Evolutionary conservation across 2,797 vertebrate species (phyloP).

Genomic region (Acrocephalus scirpaceus): DNA sequence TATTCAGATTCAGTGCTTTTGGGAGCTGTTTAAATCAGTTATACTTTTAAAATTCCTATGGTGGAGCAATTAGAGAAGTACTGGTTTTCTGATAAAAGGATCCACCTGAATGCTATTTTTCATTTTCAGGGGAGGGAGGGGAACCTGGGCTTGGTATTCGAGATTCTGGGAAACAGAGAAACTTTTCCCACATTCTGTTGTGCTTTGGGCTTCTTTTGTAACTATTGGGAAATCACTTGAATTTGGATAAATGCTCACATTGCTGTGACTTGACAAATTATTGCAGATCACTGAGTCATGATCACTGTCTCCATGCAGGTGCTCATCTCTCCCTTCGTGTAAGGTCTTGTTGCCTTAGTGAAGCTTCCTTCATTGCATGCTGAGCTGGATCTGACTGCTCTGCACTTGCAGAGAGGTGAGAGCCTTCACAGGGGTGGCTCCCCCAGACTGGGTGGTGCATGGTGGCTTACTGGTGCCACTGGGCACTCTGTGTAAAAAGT

Average conservation of each 20-base stretch:
- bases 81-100: not conserved
- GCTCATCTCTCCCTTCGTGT: not conserved
- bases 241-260: not conserved
- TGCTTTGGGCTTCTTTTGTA: not conserved
- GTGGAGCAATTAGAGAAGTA: not conserved
- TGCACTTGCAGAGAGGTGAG: not conserved
- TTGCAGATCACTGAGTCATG: not conserved
- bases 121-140: not conserved
- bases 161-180: not conserved
- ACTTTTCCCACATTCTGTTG: not conserved
- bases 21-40: not conserved
- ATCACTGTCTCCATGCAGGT: not conserved
- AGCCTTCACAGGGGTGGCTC: not conserved
- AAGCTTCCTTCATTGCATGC: not conserved
- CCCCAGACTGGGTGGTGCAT: not conserved
- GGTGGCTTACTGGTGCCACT: not conserved
- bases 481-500: not conserved
- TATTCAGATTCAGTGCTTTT: not conserved
- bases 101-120: not conserved
- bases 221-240: not conserved
- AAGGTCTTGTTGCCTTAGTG: not conserved
- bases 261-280: not conserved
- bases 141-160: not conserved
- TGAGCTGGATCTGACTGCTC: not conserved
- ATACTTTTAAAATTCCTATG: not conserved